Evolutionary conservation across 2,888 invertebrate genomes (phyloP), one percentile per base, ranked within the genome.

Genomic region (Molorchus minor): DNA sequence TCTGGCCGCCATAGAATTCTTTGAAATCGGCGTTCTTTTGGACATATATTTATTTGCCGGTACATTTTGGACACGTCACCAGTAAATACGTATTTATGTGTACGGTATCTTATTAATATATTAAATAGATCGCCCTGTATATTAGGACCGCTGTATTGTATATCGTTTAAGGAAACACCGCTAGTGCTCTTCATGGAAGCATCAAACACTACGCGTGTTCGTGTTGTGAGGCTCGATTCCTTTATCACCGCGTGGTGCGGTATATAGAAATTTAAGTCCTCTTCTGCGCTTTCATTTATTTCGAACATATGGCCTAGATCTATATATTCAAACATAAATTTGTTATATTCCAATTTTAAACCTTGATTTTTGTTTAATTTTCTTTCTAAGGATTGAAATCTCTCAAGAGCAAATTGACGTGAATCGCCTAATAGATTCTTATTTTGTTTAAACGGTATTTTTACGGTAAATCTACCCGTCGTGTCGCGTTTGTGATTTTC

Each of bases 241-340:
- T 61, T 61, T 21, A 47, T 19, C 7, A 61, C 58, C 10, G 49
- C 17, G 29, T 54, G 46, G 25, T 58, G 57, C 5, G 54, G 57
- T 40, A 55, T 25, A 40, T 52, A 52, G 15, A 30, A 56, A 20
- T 33, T 8, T 15, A 47, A 30, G 21, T 13, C 30, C 5, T 10
- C 2, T 33, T 40, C 7, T 5, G 8, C 1, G 8, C 30, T 16
- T 7, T 16, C 16, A 15, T 35, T 21, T 8, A 55, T 19, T 13
- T 55, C 35, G 0, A 49, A 41, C 55, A 59, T 59, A 25, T 59
- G 51, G 2, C 29, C 38, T 15, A 59, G 17, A 25, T 56, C 25
- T 12, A 15, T 10, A 16, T 59, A 56, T 51, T 59, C 55, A 7
- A 15, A 20, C 13, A 59, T 45, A 30, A 59, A 56, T 3, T 44